phyloP scores from a whole-genome alignment of 2,888 invertebrate species.

The Drosophila emarginata region DNA sequence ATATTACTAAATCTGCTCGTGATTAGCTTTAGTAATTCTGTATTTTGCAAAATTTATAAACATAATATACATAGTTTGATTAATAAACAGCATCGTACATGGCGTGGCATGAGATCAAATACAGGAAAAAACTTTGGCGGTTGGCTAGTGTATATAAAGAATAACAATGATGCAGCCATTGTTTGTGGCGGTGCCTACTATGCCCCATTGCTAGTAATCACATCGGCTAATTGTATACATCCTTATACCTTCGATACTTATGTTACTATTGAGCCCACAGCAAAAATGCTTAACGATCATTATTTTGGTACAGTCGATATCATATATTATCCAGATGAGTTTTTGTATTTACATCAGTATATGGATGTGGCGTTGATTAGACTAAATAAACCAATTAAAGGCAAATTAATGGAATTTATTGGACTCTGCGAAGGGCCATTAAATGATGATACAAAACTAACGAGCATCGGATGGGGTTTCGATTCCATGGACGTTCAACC shows the following conservation, averaged over 20 bases:
- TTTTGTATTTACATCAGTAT: neutral
- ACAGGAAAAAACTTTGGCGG: conserved; percentile 34
- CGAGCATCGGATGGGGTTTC: conserved; percentile 34
- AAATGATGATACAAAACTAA: neutral
- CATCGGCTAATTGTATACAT: conserved; percentile 51
- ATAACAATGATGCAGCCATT: conserved; percentile 9
- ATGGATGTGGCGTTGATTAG: conserved; percentile 47
- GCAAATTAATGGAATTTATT: conserved; percentile 48
- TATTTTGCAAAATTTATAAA: conserved; percentile 17
- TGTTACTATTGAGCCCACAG: conserved; percentile 27
- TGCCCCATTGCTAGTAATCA: conserved; percentile 34
- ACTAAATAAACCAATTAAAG: conserved; percentile 35
- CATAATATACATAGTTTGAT: neutral
- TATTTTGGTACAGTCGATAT: conserved; percentile 19
- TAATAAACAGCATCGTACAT: neutral
- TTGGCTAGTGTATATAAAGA: conserved; percentile 42
- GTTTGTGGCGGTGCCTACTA: conserved; percentile 46
- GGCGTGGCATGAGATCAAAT: conserved; percentile 34
- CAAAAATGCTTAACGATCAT: neutral
- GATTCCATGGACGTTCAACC: conserved; percentile 9
- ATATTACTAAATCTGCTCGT: neutral
- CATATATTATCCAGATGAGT: conserved; percentile 34
- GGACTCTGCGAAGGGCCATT: neutral
- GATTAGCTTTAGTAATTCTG: neutral
- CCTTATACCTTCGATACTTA: conserved; percentile 25